phyloP scores from a whole-genome alignment of 1,140 invertebrate species.

The Penaeus japonicus region DNA sequence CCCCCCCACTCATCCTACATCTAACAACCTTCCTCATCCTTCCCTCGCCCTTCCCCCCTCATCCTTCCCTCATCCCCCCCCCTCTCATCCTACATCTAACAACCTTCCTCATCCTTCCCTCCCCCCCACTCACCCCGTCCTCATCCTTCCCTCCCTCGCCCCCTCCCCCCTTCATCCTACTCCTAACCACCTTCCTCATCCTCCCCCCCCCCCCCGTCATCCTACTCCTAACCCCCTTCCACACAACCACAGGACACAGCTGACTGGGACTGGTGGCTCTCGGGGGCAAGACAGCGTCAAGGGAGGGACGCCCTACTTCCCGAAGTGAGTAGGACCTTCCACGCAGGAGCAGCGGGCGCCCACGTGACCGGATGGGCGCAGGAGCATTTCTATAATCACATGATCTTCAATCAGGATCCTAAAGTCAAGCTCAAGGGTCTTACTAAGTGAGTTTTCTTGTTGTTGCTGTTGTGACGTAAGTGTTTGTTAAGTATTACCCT shows the following conservation, averaged over 20 bases:
- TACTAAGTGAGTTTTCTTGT: constrained; percentile 1
- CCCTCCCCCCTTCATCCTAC: background rate
- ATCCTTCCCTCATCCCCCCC: constrained; percentile 64
- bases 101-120: constrained; percentile 67
- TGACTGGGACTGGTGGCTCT: constrained; percentile 55
- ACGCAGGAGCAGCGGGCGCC: constrained; percentile 73
- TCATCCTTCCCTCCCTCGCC: background rate
- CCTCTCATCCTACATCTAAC: constrained; percentile 68
- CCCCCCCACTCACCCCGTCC: too few relatives aligned
- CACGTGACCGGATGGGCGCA: constrained; percentile 75
- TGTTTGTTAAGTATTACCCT: too few relatives aligned
- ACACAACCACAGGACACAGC: constrained; percentile 62
- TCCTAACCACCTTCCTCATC: background rate
- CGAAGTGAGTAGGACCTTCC: constrained; percentile 73
- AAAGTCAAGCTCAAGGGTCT: constrained; percentile 20
- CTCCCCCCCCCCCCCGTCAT: constrained; percentile 68
- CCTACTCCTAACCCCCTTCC: constrained; percentile 71
- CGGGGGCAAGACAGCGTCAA: constrained; percentile 64
- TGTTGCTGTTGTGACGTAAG: background rate
- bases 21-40: too few relatives aligned
- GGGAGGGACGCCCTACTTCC: constrained; percentile 73
- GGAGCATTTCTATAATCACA: constrained; percentile 42
- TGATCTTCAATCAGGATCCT: constrained; percentile 43
- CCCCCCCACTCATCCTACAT: background rate
- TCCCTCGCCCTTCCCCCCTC: background rate